A percentile compares a stretch with the other conserved stretches of the same genome.
Conservation (phyloP, 2,113 vertebrate genomes). For the Dipodomys stephensi region DNA sequence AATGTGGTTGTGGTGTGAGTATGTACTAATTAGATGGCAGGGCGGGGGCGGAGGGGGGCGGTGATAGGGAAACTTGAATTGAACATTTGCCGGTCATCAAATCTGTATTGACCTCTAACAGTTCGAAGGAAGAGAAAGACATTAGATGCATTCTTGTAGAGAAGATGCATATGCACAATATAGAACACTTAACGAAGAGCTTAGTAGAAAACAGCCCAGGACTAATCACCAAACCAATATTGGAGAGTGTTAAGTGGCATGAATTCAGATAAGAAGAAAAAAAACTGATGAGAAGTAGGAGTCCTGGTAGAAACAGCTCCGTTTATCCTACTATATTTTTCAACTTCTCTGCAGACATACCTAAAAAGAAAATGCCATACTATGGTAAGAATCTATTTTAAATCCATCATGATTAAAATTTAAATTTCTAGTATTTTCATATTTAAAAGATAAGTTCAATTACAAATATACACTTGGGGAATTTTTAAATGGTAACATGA, state of each 20-base stretch:
- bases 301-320: neutral
- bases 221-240: conserved; percentile 37
- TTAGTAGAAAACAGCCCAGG: neutral
- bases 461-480: neutral
- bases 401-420: conserved; percentile 3
- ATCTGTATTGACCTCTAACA: neutral
- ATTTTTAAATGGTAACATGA: conserved; percentile 19
- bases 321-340: neutral
- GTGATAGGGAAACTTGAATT: neutral
- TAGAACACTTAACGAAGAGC: neutral
- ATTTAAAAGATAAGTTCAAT: conserved; percentile 32
- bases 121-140: conserved; percentile 5
- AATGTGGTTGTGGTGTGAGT: neutral
- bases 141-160: neutral
- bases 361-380: conserved; percentile 20
- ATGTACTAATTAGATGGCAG: neutral
- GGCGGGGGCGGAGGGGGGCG: too few species aligned
- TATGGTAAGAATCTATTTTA: neutral
- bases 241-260: neutral
- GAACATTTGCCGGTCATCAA: neutral
- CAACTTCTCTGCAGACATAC: neutral
- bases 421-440: conserved; percentile 21
- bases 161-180: neutral
- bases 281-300: neutral
- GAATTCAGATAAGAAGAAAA: neutral